Conservation (phyloP, 2,113 vertebrate species). For the Rana temporaria region DNA sequence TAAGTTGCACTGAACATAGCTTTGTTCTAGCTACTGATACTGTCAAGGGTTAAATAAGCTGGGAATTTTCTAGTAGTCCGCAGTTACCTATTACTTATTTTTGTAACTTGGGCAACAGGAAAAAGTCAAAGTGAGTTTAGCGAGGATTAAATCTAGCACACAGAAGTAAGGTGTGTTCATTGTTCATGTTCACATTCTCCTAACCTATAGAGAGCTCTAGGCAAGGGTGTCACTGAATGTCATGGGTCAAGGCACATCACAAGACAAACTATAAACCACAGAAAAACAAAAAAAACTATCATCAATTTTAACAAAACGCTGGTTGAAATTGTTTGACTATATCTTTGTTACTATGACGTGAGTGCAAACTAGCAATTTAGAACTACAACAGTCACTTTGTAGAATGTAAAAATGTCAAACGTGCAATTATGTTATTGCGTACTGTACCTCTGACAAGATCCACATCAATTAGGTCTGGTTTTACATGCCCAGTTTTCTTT, state of each 20-base stretch:
- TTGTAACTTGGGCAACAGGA: too few relatives aligned
- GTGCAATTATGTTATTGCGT: constrained; percentile 23
- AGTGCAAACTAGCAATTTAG: background rate
- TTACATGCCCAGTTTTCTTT: constrained; percentile 98
- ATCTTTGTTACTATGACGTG: background rate
- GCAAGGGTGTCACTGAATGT: background rate
- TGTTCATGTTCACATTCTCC: background rate
- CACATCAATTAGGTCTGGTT: constrained; percentile 98
- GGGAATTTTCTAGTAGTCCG: too few relatives aligned
- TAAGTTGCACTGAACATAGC: too few relatives aligned
- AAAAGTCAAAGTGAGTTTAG: too few relatives aligned
- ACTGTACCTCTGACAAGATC: constrained; percentile 95
- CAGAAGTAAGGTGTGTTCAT: background rate
- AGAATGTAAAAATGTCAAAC: background rate
- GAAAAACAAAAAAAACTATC: background rate
- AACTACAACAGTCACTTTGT: background rate
- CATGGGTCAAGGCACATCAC: background rate
- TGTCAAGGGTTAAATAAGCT: too few relatives aligned
- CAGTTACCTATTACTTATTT: too few relatives aligned
- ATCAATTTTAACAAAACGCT: background rate
- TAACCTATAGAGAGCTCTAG: background rate
- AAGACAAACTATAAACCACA: too few relatives aligned
- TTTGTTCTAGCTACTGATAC: too few relatives aligned
- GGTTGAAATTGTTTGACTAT: background rate
- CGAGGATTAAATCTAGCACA: too few relatives aligned